Evolutionary conservation across 2,888 invertebrate genomes (phyloP), one percentile per base, ranked within the genome.

Genomic region (Calliopum simillimum): DNA sequence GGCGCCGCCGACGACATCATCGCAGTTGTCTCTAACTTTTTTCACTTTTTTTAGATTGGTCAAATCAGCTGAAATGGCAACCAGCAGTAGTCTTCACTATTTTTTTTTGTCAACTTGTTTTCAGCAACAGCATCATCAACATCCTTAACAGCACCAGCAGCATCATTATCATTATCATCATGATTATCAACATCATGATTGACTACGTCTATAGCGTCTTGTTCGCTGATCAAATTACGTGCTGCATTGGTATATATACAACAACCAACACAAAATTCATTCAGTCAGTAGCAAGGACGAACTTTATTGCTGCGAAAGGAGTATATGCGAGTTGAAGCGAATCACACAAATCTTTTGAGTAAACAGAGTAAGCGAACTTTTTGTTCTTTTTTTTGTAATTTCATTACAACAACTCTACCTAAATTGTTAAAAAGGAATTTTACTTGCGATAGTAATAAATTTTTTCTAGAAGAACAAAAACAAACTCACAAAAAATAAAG

Each of bases 1-100:
- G 61, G 58, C 56, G 59, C 51, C 72, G 41, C 23, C 58, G 19
- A 5, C n/a, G 16, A n/a, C n/a, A n/a, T 49, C 25, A 56, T 25
- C 63, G 41, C 44, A 19, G 51, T 56, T 33, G 33, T 33, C 33
- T 33, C 5, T 2, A 8, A 33, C 8, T 33, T 33, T 33, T 33
- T 33, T 33, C 8, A 6, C 8, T 33, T 33, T 33, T 33, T 4
- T 21, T 46, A 3, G 3, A 53, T 21, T 53, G 51, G 41, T 47
- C 51, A 56, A 64, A 69, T 58, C 47, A 70, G 49, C 41, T 59
- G 25, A 46, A 71, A 67, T 68, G 67, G 49, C 63, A 58, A 67
- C 25, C 58, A 58, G 67, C 41, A 64, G 69, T 49, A 33, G 59
- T 47, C 14, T 3, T n/a, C 61, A 51, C 67, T 44, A 66, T 33